Conservation (phyloP, 2,797 vertebrate species). For the Notamacropus eugenii region DNA sequence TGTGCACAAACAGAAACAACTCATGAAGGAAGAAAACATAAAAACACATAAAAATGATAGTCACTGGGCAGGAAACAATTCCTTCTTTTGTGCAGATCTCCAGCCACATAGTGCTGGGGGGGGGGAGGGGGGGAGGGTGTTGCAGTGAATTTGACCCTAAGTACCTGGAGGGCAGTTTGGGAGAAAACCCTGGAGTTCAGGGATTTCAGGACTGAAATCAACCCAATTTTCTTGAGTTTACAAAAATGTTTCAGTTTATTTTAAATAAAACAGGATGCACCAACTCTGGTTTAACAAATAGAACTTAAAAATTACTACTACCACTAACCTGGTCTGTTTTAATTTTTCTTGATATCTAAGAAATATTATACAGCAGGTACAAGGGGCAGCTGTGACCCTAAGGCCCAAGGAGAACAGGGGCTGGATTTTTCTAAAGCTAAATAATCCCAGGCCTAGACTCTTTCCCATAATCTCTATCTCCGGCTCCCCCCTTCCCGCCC, state of each 20-base stretch:
- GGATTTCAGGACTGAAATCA: conserved; percentile 16
- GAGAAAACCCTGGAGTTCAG: conserved; percentile 14
- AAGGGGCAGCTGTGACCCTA: background rate
- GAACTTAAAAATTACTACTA: background rate
- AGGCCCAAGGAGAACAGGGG: background rate
- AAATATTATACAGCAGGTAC: background rate
- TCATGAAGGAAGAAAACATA: background rate
- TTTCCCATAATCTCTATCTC: background rate
- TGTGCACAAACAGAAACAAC: background rate
- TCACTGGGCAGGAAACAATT: background rate
- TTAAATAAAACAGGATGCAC: conserved; percentile 47
- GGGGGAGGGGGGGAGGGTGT: background rate
- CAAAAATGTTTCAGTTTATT: conserved; percentile 43
- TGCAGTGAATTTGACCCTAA: conserved; percentile 16
- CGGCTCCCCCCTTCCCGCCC: background rate
- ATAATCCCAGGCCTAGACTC: background rate
- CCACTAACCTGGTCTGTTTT: background rate
- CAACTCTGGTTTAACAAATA: background rate
- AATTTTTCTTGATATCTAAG: background rate
- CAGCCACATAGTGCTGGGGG: background rate
- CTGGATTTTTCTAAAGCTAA: background rate
- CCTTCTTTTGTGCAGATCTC: background rate
- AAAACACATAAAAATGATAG: background rate
- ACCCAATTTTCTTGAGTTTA: conserved; percentile 18
- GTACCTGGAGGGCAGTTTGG: background rate